A percentile compares a stretch with the other conserved stretches of the same genome.
These are phyloP conservation scores for Sinocyclocheilus rhinocerous DNA, from an alignment of 2,113 vertebrate species.

Conservation along the genomic window DNA sequence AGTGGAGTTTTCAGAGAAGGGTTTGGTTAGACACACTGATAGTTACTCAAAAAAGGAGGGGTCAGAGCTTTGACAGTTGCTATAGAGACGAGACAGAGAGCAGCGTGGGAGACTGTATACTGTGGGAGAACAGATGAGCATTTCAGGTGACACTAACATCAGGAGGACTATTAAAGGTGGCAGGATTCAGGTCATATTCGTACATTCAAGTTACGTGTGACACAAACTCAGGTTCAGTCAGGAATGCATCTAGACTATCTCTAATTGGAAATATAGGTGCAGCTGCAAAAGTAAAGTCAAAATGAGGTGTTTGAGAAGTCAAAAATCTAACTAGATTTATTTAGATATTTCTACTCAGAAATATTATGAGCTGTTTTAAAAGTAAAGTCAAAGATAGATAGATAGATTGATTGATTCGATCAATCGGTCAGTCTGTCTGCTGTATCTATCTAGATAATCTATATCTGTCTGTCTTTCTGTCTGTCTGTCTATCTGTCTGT, in stretches of 20 bases:
- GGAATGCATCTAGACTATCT: not conserved
- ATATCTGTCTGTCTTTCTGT: too few relatives aligned
- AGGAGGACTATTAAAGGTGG: slow-evolving; percentile 37
- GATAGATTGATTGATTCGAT: too few relatives aligned
- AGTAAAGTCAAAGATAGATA: too few relatives aligned
- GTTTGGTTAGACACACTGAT: slow-evolving; percentile 31
- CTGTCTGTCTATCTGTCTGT: too few relatives aligned
- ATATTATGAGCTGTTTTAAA: too few relatives aligned
- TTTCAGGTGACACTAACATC: slow-evolving; percentile 41
- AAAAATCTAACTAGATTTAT: too few relatives aligned
- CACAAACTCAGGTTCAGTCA: not conserved
- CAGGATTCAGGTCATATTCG: slow-evolving; percentile 20
- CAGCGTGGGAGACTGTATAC: slow-evolving; percentile 30
- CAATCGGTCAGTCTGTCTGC: too few relatives aligned
- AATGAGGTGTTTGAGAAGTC: not conserved
- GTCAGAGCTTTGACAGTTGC: slow-evolving; percentile 44
- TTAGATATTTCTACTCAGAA: too few relatives aligned
- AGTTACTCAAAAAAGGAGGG: slow-evolving; percentile 41
- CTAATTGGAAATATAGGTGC: not conserved
- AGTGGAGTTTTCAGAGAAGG: slow-evolving; percentile 16
- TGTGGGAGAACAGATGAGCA: slow-evolving; percentile 36
- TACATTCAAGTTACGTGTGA: not conserved
- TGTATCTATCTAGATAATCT: too few relatives aligned
- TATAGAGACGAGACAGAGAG: slow-evolving; percentile 34
- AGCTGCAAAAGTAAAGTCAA: not conserved